Evolutionary conservation across 2,888 invertebrate genomes (phyloP), one percentile per base, ranked within the genome.

Genomic region (Eumacrocentrus americanus): DNA sequence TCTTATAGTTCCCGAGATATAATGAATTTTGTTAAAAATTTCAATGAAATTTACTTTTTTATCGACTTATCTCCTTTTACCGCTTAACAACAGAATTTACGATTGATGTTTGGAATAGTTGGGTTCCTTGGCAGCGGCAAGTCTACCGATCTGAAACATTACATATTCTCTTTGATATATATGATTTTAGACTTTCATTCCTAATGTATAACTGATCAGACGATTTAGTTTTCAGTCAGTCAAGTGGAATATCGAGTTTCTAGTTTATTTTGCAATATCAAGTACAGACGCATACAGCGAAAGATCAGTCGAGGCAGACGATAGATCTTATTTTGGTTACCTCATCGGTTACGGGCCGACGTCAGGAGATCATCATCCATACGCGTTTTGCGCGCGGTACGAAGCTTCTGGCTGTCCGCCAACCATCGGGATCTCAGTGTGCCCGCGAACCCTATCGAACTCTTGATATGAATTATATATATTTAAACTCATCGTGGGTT

Each of bases 301-400:
- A 16, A 34, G 18, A 29, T 34, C 12, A 44, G 42, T 54, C 29
- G 25, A 54, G 54, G 42, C 44, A 29, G 54, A 34, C 54, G 55
- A 50, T 44, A 55, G 50, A 70, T 72, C 73, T 74, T 74, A 73
- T 73, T 75, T 69, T 70, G 68, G 71, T 76, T 71, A 72, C 71
- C 69, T 75, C 72, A 75, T 73, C 70, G 69, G 68, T 69, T 69
- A 64, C 67, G 67, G 65, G 63, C 70, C 67, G 64, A 68, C 74
- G 67, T 72, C 73, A 68, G 70, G 58, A 59, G 67, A 70, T 65
- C 69, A 74, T 73, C 70, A 58, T 67, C 63, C 61, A 64, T 60
- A 62, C 55, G 52, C 57, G 54, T 64, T 66, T 67, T 67, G 67
- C 67, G 61, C 67, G 58, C 67, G 66, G 67, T 66, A 67, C 61